Conservation (phyloP, 2,113 vertebrate species). For the Nibea albiflora region DNA sequence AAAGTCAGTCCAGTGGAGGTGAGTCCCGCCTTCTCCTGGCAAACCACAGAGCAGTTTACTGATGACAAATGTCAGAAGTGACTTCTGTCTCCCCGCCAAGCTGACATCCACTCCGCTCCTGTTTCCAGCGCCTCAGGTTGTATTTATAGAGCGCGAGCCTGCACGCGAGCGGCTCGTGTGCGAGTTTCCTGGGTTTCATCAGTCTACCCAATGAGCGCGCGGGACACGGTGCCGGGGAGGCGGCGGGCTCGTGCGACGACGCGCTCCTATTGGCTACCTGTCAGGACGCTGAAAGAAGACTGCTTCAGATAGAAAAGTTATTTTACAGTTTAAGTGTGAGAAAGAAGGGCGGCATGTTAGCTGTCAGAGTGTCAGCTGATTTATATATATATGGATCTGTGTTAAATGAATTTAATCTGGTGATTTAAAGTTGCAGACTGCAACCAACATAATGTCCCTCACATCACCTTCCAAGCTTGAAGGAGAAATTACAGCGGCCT, state of each 20-base stretch:
- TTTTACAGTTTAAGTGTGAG: not conserved
- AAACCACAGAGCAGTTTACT: constrained; percentile 4
- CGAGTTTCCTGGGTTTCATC: constrained; percentile 85
- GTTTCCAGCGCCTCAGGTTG: constrained; percentile 64
- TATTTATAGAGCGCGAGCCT: constrained; percentile 87
- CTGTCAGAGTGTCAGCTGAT: no score
- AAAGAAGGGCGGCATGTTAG: not conserved
- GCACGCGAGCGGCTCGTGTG: constrained; percentile 94
- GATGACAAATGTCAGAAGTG: constrained; percentile 26
- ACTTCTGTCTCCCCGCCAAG: constrained; percentile 1
- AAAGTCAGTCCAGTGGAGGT: not conserved
- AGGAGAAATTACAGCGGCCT: no score
- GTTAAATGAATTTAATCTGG: no score
- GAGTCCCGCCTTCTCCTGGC: constrained; percentile 41
- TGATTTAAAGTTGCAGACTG: no score
- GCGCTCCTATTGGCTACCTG: constrained; percentile 86
- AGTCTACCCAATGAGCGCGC: constrained; percentile 87
- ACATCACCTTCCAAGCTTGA: no score
- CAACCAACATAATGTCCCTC: no score
- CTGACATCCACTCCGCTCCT: constrained; percentile 30
- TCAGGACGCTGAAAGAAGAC: constrained; percentile 44
- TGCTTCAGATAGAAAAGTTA: not conserved
- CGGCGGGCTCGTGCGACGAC: constrained; percentile 83
- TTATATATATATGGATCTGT: no score
- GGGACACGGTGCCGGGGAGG: constrained; percentile 81